phyloP scores from a whole-genome alignment of 2,113 vertebrate species.

The Oreochromis spilurus region DNA sequence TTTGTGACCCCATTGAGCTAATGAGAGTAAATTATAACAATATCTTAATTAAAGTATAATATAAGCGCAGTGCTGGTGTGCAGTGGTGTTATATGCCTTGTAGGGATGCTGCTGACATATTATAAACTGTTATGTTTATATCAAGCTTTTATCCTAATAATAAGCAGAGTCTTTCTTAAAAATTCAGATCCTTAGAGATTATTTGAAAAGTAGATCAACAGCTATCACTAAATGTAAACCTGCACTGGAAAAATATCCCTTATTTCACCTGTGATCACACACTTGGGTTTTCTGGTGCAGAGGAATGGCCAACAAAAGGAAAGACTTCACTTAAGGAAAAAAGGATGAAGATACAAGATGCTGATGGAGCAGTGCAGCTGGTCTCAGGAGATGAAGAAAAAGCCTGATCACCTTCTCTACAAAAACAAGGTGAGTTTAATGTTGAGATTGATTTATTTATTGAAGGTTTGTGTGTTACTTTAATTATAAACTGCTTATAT shows the following conservation, averaged over 20 bases:
- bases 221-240: not conserved
- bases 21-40: not conserved
- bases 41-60: not conserved
- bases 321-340: not conserved
- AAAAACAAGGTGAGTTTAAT: too few species aligned
- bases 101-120: not conserved
- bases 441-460: too few species aligned
- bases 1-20: not conserved
- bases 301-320: not conserved
- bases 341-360: not conserved
- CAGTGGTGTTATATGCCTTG: not conserved
- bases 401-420: too few species aligned
- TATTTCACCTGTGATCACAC: not conserved
- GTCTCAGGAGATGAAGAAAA: too few species aligned
- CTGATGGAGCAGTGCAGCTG: not conserved
- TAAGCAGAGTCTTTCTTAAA: not conserved
- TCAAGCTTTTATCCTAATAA: rapidly evolving
- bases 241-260: not conserved
- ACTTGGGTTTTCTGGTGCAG: not conserved
- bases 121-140: not conserved
- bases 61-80: rapidly evolving
- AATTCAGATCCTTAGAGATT: rapidly evolving
- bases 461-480: too few species aligned
- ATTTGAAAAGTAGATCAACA: not conserved
- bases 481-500: too few species aligned